These are phyloP conservation scores for Arctia plantaginis DNA, from an alignment of 2,888 invertebrate species.

Conservation along the genomic window DNA sequence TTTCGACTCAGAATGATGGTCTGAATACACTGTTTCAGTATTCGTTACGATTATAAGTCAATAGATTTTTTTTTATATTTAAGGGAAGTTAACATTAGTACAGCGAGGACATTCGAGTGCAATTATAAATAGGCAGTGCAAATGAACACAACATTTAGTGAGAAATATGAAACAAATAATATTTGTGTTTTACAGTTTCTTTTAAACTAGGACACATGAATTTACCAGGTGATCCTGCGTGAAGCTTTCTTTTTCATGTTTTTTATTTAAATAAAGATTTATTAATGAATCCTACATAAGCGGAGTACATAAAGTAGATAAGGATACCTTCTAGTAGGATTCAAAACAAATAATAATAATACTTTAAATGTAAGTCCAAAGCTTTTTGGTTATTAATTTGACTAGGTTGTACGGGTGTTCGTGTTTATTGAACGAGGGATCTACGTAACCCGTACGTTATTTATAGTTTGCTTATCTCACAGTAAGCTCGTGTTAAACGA, in stretches of 20 bases:
- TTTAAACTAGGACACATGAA: neutral
- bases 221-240: slow-evolving; percentile 1
- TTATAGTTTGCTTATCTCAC: slow-evolving; percentile 11
- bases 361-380: neutral
- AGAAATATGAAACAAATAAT: neutral
- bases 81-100: slow-evolving; percentile 4
- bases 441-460: neutral
- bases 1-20: no score
- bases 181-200: slow-evolving; percentile 1
- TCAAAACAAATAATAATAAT: neutral
- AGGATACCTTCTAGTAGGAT: neutral
- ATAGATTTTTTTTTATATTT: neutral
- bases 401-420: neutral
- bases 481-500: slow-evolving; percentile 5
- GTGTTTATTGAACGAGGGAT: neutral
- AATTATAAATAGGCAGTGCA: slow-evolving; percentile 13
- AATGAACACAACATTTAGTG: slow-evolving; percentile 6
- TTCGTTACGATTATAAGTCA: neutral
- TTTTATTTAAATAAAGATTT: neutral
- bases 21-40: no score
- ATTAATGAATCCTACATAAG: neutral
- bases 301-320: slow-evolving; percentile 1
- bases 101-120: slow-evolving; percentile 13
- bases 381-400: neutral
- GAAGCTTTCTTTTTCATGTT: neutral